A percentile compares a stretch with the other conserved stretches of the same genome.
These are phyloP conservation scores for Aphis craccivora DNA, from an alignment of 1,140 invertebrate species.

Conservation along the genomic window DNA sequence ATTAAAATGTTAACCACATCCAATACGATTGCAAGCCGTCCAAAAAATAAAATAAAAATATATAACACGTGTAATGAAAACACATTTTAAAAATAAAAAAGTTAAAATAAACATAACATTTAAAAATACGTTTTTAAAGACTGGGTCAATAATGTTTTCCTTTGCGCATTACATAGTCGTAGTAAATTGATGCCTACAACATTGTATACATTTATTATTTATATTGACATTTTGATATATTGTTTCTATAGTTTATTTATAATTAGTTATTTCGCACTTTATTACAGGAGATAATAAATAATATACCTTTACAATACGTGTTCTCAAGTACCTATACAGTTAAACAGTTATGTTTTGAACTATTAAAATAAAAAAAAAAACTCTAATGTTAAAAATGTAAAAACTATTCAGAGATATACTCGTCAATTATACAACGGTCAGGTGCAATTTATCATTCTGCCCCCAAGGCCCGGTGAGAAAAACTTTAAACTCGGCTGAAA, in stretches of 20 bases:
- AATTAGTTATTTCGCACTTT: neutral
- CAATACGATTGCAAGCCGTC: neutral
- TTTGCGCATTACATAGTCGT: neutral
- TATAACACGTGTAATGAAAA: neutral
- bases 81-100: constrained; percentile 12
- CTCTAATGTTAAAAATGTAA: neutral
- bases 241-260: neutral
- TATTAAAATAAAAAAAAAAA: neutral
- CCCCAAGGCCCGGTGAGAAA: neutral
- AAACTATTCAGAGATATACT: neutral
- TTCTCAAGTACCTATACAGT: neutral
- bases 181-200: neutral
- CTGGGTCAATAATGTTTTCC: neutral
- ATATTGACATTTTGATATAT: neutral
- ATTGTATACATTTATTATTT: neutral
- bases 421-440: neutral
- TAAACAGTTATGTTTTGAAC: neutral
- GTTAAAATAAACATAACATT: constrained; percentile 1
- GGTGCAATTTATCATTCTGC: constrained; percentile 8
- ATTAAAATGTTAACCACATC: neutral
- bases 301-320: neutral
- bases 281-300: neutral
- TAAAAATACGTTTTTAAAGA: constrained; percentile 7
- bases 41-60: neutral
- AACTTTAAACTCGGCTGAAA: neutral